Conservation (phyloP, 2,113 vertebrate species). For the Sander lucioperca region DNA sequence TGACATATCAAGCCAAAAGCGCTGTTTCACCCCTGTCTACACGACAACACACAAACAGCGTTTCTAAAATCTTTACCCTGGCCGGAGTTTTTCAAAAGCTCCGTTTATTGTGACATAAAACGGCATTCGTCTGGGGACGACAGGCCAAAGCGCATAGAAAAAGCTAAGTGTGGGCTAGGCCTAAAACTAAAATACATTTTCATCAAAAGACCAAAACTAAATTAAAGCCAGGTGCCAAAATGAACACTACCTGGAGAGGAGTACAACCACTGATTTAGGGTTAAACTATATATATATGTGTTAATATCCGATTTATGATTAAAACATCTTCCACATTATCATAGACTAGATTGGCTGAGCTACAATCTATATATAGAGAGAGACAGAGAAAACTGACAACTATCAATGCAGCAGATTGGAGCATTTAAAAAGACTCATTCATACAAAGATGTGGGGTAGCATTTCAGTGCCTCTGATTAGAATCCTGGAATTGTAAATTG, state of each 20-base stretch:
- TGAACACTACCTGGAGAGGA: background rate
- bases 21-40: too few relatives aligned
- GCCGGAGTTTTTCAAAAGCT: too few relatives aligned
- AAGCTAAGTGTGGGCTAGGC: too few relatives aligned
- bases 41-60: too few relatives aligned
- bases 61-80: too few relatives aligned
- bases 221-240: background rate
- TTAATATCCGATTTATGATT: slow-evolving; percentile 78
- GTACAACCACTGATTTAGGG: background rate
- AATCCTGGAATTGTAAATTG: slow-evolving; percentile 99
- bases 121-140: too few relatives aligned
- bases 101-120: too few relatives aligned
- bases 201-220: background rate
- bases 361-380: slow-evolving; percentile 80
- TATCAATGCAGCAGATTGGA: slow-evolving; percentile 98
- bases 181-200: background rate
- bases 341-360: slow-evolving; percentile 86
- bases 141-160: too few relatives aligned
- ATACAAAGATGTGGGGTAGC: slow-evolving; percentile 95
- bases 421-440: slow-evolving; percentile 94
- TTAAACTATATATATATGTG: background rate
- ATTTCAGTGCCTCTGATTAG: slow-evolving; percentile 96
- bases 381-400: slow-evolving; percentile 87
- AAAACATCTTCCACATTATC: slow-evolving; percentile 82
- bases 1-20: too few relatives aligned